phyloP scores from a whole-genome alignment of 2,113 vertebrate species.

The Nyctereutes procyonoides region DNA sequence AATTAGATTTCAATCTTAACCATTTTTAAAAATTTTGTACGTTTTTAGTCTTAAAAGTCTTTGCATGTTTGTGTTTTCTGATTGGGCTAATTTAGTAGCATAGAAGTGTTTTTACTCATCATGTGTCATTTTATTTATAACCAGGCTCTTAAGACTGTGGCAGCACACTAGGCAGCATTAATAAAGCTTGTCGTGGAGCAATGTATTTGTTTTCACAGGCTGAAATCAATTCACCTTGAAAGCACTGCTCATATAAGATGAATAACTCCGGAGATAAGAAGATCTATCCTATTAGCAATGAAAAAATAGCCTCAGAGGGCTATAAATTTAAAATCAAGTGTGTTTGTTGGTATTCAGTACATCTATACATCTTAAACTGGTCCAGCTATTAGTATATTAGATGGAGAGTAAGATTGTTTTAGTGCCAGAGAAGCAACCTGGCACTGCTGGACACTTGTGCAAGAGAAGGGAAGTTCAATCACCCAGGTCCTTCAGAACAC shows the following conservation, averaged over 20 bases:
- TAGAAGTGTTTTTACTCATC: constrained; percentile 75
- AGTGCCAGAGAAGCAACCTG: not conserved
- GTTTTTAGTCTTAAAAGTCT: not conserved
- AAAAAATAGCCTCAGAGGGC: constrained; percentile 60
- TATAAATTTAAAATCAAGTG: constrained; percentile 69
- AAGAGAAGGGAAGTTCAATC: not conserved
- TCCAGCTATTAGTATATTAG: constrained; percentile 29
- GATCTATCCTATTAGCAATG: constrained; percentile 73
- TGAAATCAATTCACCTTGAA: constrained; percentile 86
- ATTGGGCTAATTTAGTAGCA: constrained; percentile 60
- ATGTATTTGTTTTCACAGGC: constrained; percentile 82
- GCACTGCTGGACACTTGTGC: not conserved
- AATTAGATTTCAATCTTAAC: not conserved
- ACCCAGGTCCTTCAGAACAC: rapidly evolving
- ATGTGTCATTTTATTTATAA: constrained; percentile 83
- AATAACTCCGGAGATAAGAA: constrained; percentile 76
- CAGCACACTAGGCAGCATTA: constrained; percentile 75
- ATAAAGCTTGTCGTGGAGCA: constrained; percentile 82
- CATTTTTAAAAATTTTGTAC: not conserved
- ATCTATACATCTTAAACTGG: constrained; percentile 22
- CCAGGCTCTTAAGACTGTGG: constrained; percentile 76
- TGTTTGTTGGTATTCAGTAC: constrained; percentile 41
- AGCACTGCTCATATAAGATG: constrained; percentile 80
- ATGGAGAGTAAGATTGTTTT: not conserved
- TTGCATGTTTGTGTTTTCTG: not conserved